A percentile compares a stretch with the other conserved stretches of the same genome.
These are phyloP conservation scores for Lanius collurio DNA, from an alignment of 2,113 vertebrate species.

Conservation along the genomic window DNA sequence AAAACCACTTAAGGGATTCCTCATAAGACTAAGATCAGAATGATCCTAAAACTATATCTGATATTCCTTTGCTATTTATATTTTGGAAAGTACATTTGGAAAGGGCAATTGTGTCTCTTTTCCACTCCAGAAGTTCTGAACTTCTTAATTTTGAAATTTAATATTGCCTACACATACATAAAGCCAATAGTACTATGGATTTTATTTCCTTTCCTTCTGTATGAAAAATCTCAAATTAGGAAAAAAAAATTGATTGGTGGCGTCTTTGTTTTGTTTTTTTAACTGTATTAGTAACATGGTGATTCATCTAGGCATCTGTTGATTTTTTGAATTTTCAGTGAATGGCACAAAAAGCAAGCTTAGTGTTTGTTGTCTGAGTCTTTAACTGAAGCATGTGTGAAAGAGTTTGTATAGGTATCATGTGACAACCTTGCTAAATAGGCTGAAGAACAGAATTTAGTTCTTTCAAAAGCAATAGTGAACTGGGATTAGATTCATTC, in stretches of 20 bases:
- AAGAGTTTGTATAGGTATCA: not conserved
- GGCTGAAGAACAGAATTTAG: not conserved
- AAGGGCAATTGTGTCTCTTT: not conserved
- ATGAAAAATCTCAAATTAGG: not conserved
- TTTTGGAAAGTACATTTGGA: not conserved
- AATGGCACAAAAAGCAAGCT: not conserved
- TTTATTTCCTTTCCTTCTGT: not conserved
- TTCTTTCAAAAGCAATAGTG: constrained; percentile 36
- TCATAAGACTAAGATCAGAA: not conserved
- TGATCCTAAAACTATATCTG: not conserved
- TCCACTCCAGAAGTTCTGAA: not conserved
- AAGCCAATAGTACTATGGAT: not conserved
- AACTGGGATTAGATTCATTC: not conserved
- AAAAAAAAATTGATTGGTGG: not conserved
- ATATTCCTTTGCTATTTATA: not conserved
- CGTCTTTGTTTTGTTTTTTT: not conserved
- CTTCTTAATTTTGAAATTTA: not conserved
- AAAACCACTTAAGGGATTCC: not conserved
- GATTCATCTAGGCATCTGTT: not conserved
- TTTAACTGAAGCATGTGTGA: not conserved
- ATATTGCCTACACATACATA: not conserved
- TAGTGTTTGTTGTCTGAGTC: not conserved
- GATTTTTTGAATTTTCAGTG: not conserved
- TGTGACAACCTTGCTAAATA: not conserved
- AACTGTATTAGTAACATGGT: not conserved